These are phyloP conservation scores for Physella acuta DNA, from an alignment of 1,140 invertebrate genomes.

Conservation along the genomic window DNA sequence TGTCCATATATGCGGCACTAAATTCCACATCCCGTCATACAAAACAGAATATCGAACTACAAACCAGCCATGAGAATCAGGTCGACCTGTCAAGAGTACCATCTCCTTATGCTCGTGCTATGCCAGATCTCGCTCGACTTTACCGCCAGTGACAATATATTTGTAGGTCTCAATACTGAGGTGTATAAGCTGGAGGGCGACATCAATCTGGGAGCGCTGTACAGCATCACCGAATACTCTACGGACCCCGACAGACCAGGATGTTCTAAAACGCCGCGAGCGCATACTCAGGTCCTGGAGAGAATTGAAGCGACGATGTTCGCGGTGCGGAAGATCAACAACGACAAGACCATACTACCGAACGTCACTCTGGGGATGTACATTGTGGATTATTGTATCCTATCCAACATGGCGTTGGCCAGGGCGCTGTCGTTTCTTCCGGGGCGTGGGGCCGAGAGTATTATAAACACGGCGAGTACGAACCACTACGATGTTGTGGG, in stretches of 20 bases:
- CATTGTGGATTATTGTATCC: background rate
- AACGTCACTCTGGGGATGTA: constrained; percentile 4
- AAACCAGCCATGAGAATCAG: no score
- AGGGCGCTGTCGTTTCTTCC: constrained; percentile 12
- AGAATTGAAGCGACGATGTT: constrained; percentile 1
- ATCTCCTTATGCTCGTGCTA: no score
- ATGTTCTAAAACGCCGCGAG: background rate
- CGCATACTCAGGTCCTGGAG: background rate
- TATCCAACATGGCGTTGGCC: background rate
- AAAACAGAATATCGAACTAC: no score
- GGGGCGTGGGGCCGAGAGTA: no score
- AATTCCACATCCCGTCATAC: no score
- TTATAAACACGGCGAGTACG: no score
- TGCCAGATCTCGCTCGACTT: no score
- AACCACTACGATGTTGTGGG: constrained; percentile 15
- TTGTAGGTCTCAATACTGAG: background rate
- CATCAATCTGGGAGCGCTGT: constrained; percentile 2
- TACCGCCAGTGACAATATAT: no score
- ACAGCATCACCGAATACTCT: background rate
- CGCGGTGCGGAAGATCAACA: background rate
- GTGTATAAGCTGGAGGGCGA: background rate
- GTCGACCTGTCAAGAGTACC: no score
- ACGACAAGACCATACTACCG: background rate
- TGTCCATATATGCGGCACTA: no score
- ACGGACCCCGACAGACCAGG: background rate